These are phyloP conservation scores for Ictidomys tridecemlineatus DNA, from an alignment of 2,113 vertebrate species.

Conservation along the genomic window DNA sequence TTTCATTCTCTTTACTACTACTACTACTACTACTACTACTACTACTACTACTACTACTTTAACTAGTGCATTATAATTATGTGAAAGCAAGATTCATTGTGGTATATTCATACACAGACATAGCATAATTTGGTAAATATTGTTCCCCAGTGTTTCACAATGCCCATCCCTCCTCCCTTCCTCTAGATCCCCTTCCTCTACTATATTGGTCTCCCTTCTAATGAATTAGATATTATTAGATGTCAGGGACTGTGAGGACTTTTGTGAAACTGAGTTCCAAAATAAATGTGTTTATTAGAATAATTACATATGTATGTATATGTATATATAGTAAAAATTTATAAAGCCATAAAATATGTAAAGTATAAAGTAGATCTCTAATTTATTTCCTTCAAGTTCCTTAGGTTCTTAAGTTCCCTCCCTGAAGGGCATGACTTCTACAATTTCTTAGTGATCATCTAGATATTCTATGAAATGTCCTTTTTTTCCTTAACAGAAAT, in stretches of 20 bases:
- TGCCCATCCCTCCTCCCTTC: no score
- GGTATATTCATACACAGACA: no score
- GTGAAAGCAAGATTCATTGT: no score
- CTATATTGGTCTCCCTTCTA: neutral
- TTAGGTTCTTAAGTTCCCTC: neutral
- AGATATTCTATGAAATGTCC: neutral
- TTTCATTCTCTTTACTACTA: no score
- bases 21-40: no score
- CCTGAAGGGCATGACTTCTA: neutral
- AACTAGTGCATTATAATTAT: no score
- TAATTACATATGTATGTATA: neutral
- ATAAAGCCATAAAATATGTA: slow-evolving; percentile 14
- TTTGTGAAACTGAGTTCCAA: slow-evolving; percentile 46
- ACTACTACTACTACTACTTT: no score
- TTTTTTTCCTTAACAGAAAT: neutral
- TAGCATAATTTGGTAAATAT: no score
- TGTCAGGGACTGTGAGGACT: neutral
- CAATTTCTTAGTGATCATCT: neutral
- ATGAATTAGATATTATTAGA: neutral
- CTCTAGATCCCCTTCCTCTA: no score
- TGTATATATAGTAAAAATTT: neutral
- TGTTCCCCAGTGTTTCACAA: no score
- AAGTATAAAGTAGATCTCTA: slow-evolving; percentile 3
- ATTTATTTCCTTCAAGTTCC: neutral
- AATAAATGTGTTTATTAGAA: slow-evolving; percentile 34